Conservation (phyloP, 1,140 invertebrate genomes). For the Berghia stephanieae region DNA sequence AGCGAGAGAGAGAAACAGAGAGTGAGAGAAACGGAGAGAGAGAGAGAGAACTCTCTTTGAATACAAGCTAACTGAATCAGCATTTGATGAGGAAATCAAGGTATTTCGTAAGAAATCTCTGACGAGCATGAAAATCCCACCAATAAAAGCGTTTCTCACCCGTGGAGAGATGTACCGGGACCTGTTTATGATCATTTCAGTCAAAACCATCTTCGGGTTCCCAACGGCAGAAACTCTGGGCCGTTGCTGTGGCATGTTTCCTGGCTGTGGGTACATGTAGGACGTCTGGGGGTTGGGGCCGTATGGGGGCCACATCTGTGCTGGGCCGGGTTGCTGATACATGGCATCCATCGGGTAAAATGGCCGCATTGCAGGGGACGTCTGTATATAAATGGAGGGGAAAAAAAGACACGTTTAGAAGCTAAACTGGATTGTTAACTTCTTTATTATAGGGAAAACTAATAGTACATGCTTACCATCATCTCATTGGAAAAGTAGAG, state of each 20-base stretch:
- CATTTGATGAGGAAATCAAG: too few species aligned
- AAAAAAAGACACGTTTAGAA: too few species aligned
- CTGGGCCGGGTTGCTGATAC: slow-evolving; percentile 24
- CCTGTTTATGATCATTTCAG: slow-evolving; percentile 14
- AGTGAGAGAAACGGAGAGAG: neutral
- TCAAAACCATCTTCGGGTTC: slow-evolving; percentile 17
- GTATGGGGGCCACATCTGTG: slow-evolving; percentile 29
- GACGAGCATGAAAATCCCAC: too few species aligned
- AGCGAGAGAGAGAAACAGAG: neutral
- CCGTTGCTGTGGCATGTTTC: slow-evolving; percentile 9
- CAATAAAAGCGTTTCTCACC: too few species aligned
- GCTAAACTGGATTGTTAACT: too few species aligned
- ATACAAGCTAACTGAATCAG: too few species aligned
- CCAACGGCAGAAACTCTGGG: neutral
- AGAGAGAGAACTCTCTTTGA: slow-evolving; percentile 18
- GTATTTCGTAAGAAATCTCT: too few species aligned
- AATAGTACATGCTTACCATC: too few species aligned
- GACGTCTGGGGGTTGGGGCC: neutral
- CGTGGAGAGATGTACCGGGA: too few species aligned
- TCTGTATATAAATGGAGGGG: neutral
- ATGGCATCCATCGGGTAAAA: slow-evolving; percentile 23
- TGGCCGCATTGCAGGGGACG: slow-evolving; percentile 21
- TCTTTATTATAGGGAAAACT: too few species aligned
- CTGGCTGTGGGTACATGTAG: slow-evolving; percentile 14
- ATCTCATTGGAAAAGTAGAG: neutral